Base-by-base conservation (phyloP, 2,113 vertebrate species). In the Edolisoma coerulescens region DNA sequence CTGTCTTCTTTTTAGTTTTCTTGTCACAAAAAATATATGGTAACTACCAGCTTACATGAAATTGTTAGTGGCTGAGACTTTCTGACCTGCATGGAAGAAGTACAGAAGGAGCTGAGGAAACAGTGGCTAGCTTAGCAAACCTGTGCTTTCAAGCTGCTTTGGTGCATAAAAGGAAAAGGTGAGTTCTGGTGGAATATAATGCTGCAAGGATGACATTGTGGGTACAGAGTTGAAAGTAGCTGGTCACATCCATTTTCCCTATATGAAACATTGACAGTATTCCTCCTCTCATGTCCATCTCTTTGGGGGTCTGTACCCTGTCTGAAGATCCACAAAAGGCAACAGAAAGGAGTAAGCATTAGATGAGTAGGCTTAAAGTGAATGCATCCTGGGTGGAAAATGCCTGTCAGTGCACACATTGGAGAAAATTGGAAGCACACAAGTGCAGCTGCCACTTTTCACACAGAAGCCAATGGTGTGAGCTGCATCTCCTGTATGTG, bases 1-100 rank as follows among this genome's bases (percentile, higher is more conserved):
- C 79, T 94, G 74, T 91, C 82, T n/a, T 82, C 61, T 91, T 96
- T 69, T 74, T 44, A 61, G 49, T 87, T 91, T 68, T 91, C 49
- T 76, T 93, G 74, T 94, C 81, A 95, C 61, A 71, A 89, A 84
- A 87, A 89, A 87, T 73, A 32, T 35, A 85, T 49, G 61, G 70
- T 75, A 89, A 79, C 70, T 77, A 73, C 44, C 20, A 65, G 24
- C 27, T 93, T 69, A 53, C 0, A 3, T 61, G 63, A 61, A 76
- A 71, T 61, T 80, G 33, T 91, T 73, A 74, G 68, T 67, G 81
- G 14, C 52, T 87, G 73, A 71, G 69, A 33, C 75, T 85, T 78
- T 74, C 76, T 56, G 39, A 61, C 69, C 53, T 42, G 41, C 26
- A 21, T 11, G 30, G n/a, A 79, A 64, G 28, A 32, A 37, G 20